Evolutionary conservation across 2,113 vertebrate genomes (phyloP).

Genomic region (Oryzias woworae): DNA sequence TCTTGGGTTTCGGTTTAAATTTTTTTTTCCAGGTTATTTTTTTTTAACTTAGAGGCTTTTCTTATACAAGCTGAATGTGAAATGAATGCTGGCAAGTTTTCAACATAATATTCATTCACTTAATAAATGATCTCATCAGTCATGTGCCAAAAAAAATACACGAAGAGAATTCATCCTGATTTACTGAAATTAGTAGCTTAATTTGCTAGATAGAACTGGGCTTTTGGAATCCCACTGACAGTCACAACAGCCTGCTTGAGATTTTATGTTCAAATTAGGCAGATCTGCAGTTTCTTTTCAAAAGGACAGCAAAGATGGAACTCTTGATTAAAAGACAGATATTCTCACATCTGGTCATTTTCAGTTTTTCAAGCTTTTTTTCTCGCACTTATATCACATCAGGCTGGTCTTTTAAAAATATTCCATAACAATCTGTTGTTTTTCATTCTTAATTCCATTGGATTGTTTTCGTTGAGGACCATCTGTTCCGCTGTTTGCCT

Average conservation of each 20-base stretch:
- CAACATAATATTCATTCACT: constrained; percentile 20
- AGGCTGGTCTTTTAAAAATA: constrained; percentile 3
- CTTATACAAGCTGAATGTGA: constrained; percentile 34
- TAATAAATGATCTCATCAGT: constrained; percentile 5
- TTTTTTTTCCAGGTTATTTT: constrained; percentile 21
- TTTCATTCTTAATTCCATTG: constrained; percentile 14
- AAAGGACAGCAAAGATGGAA: constrained; percentile 10
- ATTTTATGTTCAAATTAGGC: constrained; percentile 16
- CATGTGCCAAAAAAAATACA: not conserved
- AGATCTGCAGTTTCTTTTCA: constrained; percentile 5
- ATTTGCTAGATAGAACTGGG: constrained; percentile 7
- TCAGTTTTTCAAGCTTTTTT: not conserved
- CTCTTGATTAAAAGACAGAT: constrained; percentile 3
- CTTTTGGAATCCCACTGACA: constrained; percentile 2
- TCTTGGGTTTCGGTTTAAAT: constrained; percentile 4
- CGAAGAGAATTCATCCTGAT: constrained; percentile 1
- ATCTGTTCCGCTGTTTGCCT: constrained; percentile 27
- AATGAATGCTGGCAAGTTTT: constrained; percentile 6
- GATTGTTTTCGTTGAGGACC: constrained; percentile 11
- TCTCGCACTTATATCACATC: constrained; percentile 9
- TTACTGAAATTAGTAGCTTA: constrained; percentile 9
- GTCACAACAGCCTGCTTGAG: constrained; percentile 4
- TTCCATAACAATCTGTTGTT: not conserved
- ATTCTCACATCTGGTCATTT: not conserved
- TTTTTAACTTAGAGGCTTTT: constrained; percentile 15